phyloP scores from a whole-genome alignment of 2,888 invertebrate species.

The Tortrix viridana region DNA sequence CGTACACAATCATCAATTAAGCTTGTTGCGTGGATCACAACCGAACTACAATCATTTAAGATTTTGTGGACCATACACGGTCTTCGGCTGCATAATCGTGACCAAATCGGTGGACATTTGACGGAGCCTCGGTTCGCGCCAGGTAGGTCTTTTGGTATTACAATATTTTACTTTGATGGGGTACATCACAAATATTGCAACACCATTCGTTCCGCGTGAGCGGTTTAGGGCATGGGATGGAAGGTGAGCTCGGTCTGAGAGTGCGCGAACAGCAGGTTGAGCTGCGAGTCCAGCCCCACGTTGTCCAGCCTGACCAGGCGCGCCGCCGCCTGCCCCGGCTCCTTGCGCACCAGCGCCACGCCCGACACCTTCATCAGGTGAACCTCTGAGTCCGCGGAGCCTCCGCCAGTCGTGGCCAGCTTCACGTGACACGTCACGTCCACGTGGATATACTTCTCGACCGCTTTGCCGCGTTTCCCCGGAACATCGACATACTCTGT shows the following conservation, averaged over 20 bases:
- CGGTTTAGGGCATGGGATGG: slow-evolving; percentile 80
- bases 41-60: slow-evolving; percentile 50
- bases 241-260: slow-evolving; percentile 87
- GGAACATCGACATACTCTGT: slow-evolving; percentile 84
- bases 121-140: slow-evolving; percentile 76
- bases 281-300: slow-evolving; percentile 87
- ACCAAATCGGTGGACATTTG: slow-evolving; percentile 72
- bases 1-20: slow-evolving; percentile 12
- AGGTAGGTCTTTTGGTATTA: slow-evolving; percentile 66
- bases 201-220: slow-evolving; percentile 62
- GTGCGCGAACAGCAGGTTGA: slow-evolving; percentile 86
- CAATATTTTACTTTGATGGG: slow-evolving; percentile 53
- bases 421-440: slow-evolving; percentile 88
- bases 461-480: slow-evolving; percentile 74
- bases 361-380: slow-evolving; percentile 88
- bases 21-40: slow-evolving; percentile 46
- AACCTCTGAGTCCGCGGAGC: slow-evolving; percentile 82
- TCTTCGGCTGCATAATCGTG: slow-evolving; percentile 67
- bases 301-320: slow-evolving; percentile 85
- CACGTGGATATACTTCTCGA: slow-evolving; percentile 87
- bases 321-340: slow-evolving; percentile 81
- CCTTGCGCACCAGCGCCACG: slow-evolving; percentile 86
- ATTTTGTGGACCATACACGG: slow-evolving; percentile 46
- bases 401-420: slow-evolving; percentile 84
- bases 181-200: slow-evolving; percentile 56